Evolutionary conservation across 2,113 vertebrate genomes (phyloP).

Genomic region (Ophthalmolycus amberensis): DNA sequence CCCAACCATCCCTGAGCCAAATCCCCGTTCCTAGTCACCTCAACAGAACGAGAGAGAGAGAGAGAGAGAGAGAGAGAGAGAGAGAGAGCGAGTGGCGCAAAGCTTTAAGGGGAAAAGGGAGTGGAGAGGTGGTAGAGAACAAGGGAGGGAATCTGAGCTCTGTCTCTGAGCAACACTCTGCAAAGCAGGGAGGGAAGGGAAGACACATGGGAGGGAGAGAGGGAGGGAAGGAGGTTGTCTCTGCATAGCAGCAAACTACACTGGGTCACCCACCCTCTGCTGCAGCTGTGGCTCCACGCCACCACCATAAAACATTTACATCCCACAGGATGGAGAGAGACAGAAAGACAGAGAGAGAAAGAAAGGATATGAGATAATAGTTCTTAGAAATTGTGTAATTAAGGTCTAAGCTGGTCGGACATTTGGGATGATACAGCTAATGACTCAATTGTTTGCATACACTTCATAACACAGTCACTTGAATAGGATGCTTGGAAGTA

Average conservation of each 20-base stretch:
- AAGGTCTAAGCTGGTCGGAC: constrained; percentile 26
- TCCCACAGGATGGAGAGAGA: constrained; percentile 32
- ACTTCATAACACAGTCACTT: constrained; percentile 17
- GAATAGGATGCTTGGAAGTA: constrained; percentile 3
- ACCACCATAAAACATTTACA: constrained; percentile 80
- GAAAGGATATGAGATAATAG: constrained; percentile 19
- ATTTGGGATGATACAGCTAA: constrained; percentile 48
- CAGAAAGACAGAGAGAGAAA: constrained; percentile 15
- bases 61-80: constrained; percentile 14
- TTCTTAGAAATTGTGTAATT: constrained; percentile 52
- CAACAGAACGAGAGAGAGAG: constrained; percentile 2
- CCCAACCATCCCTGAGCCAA: constrained; percentile 47
- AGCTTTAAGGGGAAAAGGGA: not conserved
- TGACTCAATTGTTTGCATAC: constrained; percentile 48
- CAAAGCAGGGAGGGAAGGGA: constrained; percentile 52
- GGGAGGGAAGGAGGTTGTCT: constrained; percentile 61
- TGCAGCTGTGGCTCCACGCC: constrained; percentile 80
- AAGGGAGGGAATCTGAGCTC: constrained; percentile 53
- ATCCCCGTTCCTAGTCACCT: constrained; percentile 43
- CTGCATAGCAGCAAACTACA: constrained; percentile 85
- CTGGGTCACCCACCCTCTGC: constrained; percentile 81
- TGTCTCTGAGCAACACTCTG: constrained; percentile 70
- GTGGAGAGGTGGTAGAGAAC: constrained; percentile 15
- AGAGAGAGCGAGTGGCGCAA: constrained; percentile 9
- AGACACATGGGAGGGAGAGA: constrained; percentile 47